Evolutionary conservation across 2,113 vertebrate genomes (phyloP).

Genomic region (Rhynchopsitta pachyrhyncha): DNA sequence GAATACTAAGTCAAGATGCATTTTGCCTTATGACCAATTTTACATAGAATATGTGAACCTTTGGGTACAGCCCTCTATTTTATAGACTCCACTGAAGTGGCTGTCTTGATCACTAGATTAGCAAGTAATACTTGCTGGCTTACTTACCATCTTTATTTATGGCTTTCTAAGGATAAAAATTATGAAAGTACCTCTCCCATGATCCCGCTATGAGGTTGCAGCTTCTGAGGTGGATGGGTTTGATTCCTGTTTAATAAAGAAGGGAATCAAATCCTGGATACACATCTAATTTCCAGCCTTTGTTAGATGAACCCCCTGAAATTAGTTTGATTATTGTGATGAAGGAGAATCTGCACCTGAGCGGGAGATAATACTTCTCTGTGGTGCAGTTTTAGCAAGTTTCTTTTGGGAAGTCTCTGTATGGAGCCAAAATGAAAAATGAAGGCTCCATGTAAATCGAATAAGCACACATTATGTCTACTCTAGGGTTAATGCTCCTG

Average conservation of each 20-base stretch:
- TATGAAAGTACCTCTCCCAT: constrained; percentile 11
- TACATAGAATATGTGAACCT: neutral
- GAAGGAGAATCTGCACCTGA: neutral
- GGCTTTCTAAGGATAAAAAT: constrained; percentile 45
- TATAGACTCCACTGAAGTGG: neutral
- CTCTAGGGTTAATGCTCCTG: neutral
- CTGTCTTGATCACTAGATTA: neutral
- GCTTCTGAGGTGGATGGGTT: neutral
- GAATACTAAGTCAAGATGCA: neutral
- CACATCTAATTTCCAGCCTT: constrained; percentile 11
- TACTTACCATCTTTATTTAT: constrained; percentile 43
- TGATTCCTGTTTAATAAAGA: constrained; percentile 43
- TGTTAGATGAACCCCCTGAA: neutral
- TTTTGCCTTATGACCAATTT: neutral
- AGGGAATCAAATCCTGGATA: neutral
- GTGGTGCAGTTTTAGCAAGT: neutral
- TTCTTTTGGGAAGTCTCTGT: neutral
- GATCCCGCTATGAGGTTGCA: neutral
- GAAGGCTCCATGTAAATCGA: neutral
- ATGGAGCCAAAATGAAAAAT: neutral
- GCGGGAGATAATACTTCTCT: neutral
- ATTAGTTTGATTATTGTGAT: constrained; percentile 30
- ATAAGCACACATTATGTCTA: neutral
- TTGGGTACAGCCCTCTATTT: neutral
- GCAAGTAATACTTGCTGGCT: constrained; percentile 35